Evolutionary conservation across 2,888 invertebrate species (phyloP), one percentile per base, ranked within the genome.

Genomic region (Rugalucina vietnamica): DNA sequence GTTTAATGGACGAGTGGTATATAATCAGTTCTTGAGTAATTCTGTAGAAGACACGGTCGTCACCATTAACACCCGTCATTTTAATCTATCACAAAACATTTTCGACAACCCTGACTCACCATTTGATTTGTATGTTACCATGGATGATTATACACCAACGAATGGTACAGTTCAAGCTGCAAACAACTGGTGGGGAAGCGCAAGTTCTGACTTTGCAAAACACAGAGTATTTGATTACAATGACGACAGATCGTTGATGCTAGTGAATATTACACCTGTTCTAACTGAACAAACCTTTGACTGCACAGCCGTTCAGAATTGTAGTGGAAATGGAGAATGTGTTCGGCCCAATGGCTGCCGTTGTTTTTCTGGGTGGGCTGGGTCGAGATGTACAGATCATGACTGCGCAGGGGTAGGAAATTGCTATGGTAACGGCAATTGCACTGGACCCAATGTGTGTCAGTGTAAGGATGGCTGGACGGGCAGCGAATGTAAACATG

Each of bases 361-460:
- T 24, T 88, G 88, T 79, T n/a, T 37, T 21, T 76, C 82, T 8
- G 88, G 88, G 18, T 86, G 86, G 86, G 43, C 84, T 0, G 88
- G 88, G 34, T 27, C 5, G 21, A 37, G n/a, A 18, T 88, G 88
- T 36, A 71, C 81, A n/a, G 81, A 82, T 0, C 81, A 73, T 76
- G 86, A 86, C 79, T 88, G 88, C 36, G 77, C 81, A 29, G 82
- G 74, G 3, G 79, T 90, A 2, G 73, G 76, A 65, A 65, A 85
- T 50, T 90, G 90, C 72, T 79, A 82, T 75, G 87, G 84, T 5
- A 86, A 86, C 34, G 90, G 90, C 14, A 29, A 37, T 8, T 90
- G 90, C 54, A 50, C 81, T 32, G 90, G 88, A 37, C 89, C 90
- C 24, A 88, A 90, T 72, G 50, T n/a, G 21, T 90, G 90, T 74